Evolutionary conservation across 2,888 invertebrate genomes (phyloP).

Genomic region (Ochropacha duplaris): DNA sequence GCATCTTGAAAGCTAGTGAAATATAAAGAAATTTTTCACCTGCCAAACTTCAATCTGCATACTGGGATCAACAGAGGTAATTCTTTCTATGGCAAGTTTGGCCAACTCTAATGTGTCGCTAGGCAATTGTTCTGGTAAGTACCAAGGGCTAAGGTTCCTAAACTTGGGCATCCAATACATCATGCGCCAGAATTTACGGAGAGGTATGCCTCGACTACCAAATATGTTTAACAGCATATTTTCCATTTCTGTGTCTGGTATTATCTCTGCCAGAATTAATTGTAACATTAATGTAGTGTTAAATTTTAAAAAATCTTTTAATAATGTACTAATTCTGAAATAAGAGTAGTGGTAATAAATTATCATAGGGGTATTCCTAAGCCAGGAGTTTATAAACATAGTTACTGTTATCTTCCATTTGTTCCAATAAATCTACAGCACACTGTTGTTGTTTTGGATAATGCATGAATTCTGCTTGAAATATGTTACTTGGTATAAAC

Average conservation of each 20-base stretch:
- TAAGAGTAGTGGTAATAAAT: background rate
- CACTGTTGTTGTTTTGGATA: slow-evolving; percentile 98
- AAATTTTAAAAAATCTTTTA: background rate
- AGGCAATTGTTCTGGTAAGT: slow-evolving; percentile 90
- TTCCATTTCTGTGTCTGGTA: slow-evolving; percentile 95
- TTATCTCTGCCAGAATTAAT: slow-evolving; percentile 84
- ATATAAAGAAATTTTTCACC: slow-evolving; percentile 54
- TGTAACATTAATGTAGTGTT: slow-evolving; percentile 18
- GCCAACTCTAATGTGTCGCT: slow-evolving; percentile 90
- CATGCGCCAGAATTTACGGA: slow-evolving; percentile 91
- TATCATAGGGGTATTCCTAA: background rate
- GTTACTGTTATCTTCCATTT: slow-evolving; percentile 96
- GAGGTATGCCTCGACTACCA: slow-evolving; percentile 88
- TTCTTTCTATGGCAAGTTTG: slow-evolving; percentile 90
- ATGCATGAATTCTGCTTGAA: slow-evolving; percentile 95
- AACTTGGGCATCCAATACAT: slow-evolving; percentile 98
- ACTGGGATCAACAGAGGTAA: slow-evolving; percentile 91
- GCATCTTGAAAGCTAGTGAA: no score
- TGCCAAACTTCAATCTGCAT: slow-evolving; percentile 86
- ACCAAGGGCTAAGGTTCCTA: slow-evolving; percentile 94
- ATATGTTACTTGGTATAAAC: slow-evolving; percentile 91
- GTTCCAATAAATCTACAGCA: slow-evolving; percentile 93
- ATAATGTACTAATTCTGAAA: background rate
- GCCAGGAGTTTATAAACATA: slow-evolving; percentile 9
- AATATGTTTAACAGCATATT: slow-evolving; percentile 92